These are phyloP conservation scores for Chironomus tepperi DNA, from an alignment of 1,140 invertebrate species.

Conservation along the genomic window DNA sequence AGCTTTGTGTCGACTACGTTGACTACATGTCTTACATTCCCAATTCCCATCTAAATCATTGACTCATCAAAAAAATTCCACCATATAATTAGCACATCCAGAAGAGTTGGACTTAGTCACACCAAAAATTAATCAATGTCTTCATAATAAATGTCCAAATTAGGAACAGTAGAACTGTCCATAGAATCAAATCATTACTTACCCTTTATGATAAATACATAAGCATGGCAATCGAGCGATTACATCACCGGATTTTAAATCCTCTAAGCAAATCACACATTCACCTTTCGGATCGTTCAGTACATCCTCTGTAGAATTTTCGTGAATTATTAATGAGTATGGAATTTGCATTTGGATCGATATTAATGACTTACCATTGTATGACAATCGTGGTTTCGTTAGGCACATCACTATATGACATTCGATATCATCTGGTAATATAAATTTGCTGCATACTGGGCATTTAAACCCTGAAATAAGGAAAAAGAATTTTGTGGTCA, in stretches of 20 bases:
- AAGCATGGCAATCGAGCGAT: slow-evolving; percentile 97
- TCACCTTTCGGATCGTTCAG: slow-evolving; percentile 92
- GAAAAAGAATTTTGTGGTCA: neutral
- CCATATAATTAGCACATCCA: too few species aligned
- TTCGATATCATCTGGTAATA: slow-evolving; percentile 95
- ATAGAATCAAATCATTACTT: slow-evolving; percentile 33
- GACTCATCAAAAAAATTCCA: too few species aligned
- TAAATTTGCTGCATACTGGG: slow-evolving; percentile 96
- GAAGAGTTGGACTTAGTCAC: too few species aligned
- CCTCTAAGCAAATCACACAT: slow-evolving; percentile 98
- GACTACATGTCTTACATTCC: too few species aligned
- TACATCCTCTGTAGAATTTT: slow-evolving; percentile 77
- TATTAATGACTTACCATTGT: slow-evolving; percentile 72
- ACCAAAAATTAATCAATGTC: too few species aligned
- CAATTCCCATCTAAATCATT: too few species aligned
- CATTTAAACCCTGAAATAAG: slow-evolving; percentile 81
- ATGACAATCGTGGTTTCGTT: slow-evolving; percentile 94
- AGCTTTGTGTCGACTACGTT: too few species aligned
- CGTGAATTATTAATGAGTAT: slow-evolving; percentile 17
- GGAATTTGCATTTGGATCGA: neutral
- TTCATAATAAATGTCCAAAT: too few species aligned
- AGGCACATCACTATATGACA: slow-evolving; percentile 98
- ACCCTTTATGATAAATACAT: slow-evolving; percentile 99
- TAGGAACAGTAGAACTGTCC: too few species aligned
- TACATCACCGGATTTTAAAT: slow-evolving; percentile 85